These are phyloP conservation scores for Euzophera pinguis DNA, from an alignment of 2,888 invertebrate species.

Conservation along the genomic window DNA sequence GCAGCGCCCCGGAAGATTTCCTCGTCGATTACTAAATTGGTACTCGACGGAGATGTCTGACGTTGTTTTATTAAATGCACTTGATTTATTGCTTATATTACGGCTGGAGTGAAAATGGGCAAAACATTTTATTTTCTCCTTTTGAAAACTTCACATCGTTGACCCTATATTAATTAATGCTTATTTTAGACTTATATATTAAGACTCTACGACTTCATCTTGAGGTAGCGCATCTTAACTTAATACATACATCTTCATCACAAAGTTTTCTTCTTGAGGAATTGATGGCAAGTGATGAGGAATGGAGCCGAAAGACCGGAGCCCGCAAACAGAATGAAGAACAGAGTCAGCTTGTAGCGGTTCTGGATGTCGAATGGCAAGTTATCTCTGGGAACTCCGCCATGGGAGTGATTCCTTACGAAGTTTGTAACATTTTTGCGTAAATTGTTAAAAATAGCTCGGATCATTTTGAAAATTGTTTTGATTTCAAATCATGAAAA, in stretches of 20 bases:
- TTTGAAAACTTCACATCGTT: too few relatives aligned
- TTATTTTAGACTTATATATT: too few relatives aligned
- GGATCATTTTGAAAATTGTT: slow-evolving; percentile 52
- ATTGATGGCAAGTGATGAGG: slow-evolving; percentile 88
- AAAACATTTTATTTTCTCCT: too few relatives aligned
- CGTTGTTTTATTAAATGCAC: neutral
- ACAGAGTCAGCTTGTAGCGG: slow-evolving; percentile 85
- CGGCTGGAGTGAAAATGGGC: too few relatives aligned
- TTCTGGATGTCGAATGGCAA: slow-evolving; percentile 88
- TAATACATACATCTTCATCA: slow-evolving; percentile 12
- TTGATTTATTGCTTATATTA: neutral
- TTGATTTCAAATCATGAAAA: slow-evolving; percentile 24
- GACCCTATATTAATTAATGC: too few relatives aligned
- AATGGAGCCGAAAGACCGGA: slow-evolving; percentile 89
- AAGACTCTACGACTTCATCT: too few relatives aligned
- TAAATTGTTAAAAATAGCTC: slow-evolving; percentile 56
- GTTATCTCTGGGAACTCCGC: slow-evolving; percentile 82
- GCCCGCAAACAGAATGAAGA: slow-evolving; percentile 87
- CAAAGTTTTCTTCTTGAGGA: slow-evolving; percentile 83
- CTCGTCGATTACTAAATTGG: neutral
- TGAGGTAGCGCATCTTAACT: too few relatives aligned
- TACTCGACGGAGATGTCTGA: neutral
- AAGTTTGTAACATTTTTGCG: slow-evolving; percentile 67
- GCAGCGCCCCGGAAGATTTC: neutral
- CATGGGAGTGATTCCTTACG: slow-evolving; percentile 64